Percentiles rank a stretch among this genome's conserved stretches.
These are phyloP conservation scores for Cotesia vestalis DNA, from an alignment of 1,140 invertebrate genomes.

Conservation along the genomic window DNA sequence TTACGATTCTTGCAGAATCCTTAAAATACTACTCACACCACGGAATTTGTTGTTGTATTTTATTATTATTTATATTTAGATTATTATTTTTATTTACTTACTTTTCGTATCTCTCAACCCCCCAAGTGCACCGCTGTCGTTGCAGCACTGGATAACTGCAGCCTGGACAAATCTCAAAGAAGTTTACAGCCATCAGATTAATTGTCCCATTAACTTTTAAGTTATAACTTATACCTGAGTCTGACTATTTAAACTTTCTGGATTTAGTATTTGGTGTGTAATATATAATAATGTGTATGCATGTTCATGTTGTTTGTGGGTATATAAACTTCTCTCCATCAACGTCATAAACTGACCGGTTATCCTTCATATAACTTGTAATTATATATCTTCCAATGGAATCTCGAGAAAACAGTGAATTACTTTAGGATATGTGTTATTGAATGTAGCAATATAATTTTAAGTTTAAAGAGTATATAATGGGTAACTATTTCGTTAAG, in stretches of 20 bases:
- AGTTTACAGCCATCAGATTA: constrained; percentile 11
- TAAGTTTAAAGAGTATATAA: not conserved
- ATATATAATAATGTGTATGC: not conserved
- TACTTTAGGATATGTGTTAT: constrained; percentile 11
- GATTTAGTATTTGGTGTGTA: not conserved
- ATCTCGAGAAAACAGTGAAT: constrained; percentile 2
- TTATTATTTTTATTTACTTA: not conserved
- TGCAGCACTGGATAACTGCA: no score
- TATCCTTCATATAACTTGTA: constrained; percentile 18
- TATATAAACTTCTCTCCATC: not conserved
- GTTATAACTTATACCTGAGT: no score
- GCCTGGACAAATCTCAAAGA: constrained; percentile 10
- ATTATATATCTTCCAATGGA: constrained; percentile 7
- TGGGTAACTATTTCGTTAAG: not conserved
- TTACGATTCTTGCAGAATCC: constrained; percentile 49
- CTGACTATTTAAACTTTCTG: no score
- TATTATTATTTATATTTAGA: constrained; percentile 2
- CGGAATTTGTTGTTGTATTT: not conserved
- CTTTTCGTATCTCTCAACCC: no score
- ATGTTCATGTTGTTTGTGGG: not conserved
- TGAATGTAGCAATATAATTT: constrained; percentile 3
- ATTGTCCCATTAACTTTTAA: no score
- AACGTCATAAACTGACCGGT: constrained; percentile 18
- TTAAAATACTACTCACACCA: constrained; percentile 36
- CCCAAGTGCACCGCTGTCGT: no score